Percentiles rank a stretch among this genome's conserved stretches.
Evolutionary conservation across 2,888 invertebrate genomes (phyloP).

Genomic region (Nematopogon swammerdamellus): DNA sequence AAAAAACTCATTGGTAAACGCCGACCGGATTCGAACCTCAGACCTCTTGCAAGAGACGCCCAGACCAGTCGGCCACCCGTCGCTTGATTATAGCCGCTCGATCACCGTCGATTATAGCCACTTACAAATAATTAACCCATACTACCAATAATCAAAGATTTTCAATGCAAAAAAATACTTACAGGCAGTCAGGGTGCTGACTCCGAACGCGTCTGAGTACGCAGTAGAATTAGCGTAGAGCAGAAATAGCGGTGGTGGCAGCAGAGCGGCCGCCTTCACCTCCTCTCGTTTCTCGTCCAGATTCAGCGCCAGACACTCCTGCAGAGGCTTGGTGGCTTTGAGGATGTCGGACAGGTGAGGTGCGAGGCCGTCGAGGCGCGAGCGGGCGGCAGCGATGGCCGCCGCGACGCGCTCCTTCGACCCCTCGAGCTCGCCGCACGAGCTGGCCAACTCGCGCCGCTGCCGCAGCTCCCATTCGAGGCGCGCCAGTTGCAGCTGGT

Average conservation of each 20-base stretch:
- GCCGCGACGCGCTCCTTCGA: constrained; percentile 74
- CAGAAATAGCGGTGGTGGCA: constrained; percentile 82
- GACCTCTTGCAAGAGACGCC: too few relatives aligned
- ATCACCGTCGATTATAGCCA: too few relatives aligned
- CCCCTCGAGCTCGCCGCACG: constrained; percentile 71
- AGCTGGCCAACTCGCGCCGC: constrained; percentile 75
- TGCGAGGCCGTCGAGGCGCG: constrained; percentile 75
- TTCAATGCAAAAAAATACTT: constrained; percentile 15
- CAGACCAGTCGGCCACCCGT: too few relatives aligned
- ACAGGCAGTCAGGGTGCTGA: constrained; percentile 39
- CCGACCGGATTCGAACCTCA: too few relatives aligned
- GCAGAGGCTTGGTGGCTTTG: constrained; percentile 81
- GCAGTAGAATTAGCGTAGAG: constrained; percentile 83
- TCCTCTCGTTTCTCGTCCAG: constrained; percentile 77
- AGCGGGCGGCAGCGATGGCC: constrained; percentile 71
- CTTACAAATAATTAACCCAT: too few relatives aligned
- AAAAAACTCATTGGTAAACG: too few relatives aligned
- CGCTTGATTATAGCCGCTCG: too few relatives aligned
- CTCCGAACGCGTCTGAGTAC: constrained; percentile 74
- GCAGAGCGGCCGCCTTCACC: constrained; percentile 67
- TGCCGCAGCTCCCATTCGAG: constrained; percentile 91
- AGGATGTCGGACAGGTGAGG: constrained; percentile 61
- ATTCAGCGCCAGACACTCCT: constrained; percentile 80
- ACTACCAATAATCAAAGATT: too few relatives aligned
- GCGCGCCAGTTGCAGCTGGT: constrained; percentile 79